Evolutionary conservation across 2,888 invertebrate genomes (phyloP), one percentile per base, ranked within the genome.

Genomic region (Agrochola lota): DNA sequence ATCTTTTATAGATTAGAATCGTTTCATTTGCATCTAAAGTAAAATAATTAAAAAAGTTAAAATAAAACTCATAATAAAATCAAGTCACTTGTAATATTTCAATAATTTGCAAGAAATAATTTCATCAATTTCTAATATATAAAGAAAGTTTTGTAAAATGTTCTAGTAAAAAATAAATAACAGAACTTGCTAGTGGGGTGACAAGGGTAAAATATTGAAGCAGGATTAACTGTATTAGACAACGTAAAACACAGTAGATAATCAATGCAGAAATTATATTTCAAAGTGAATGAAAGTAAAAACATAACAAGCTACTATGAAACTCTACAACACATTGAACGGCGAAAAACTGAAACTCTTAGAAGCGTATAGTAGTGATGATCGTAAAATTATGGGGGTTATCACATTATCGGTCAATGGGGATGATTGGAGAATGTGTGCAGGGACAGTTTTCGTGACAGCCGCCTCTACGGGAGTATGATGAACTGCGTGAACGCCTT

Each of bases 401-500:
- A 49, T 75, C 35, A 52, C 26, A 67, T 85, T 63, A 77, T 79
- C 81, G 83, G 87, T 82, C 78, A 82, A 78, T 80, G 79, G 88
- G 89, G 86, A 88, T 92, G 91, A 91, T 91, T 90, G 89, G 89
- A 90, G 91, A 91, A 89, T 93, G 92, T 93, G 94, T 95, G 92
- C 97, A 98, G 98, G 98, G 98, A 98, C 97, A 98, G 98, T 97
- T 98, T 98, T 97, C 98, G 98, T 96, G 98, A 98, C 97, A 98
- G 98, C 97, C 98, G 98, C 96, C 97, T 98, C 96, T 98, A 98
- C 97, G 98, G 98, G 98, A 99, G 98, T 98, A 98, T 99, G 98
- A 98, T 98, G 98, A 99, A 99, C 98, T 98, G 98, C 97, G 98
- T 98, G 97, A 99, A 99, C 97, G 98, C 98, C 94, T 97, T 98